Percentiles rank a stretch among this genome's conserved stretches.
Evolutionary conservation across 2,797 vertebrate species (phyloP).

Genomic region (Sebastes ruberrimus): DNA sequence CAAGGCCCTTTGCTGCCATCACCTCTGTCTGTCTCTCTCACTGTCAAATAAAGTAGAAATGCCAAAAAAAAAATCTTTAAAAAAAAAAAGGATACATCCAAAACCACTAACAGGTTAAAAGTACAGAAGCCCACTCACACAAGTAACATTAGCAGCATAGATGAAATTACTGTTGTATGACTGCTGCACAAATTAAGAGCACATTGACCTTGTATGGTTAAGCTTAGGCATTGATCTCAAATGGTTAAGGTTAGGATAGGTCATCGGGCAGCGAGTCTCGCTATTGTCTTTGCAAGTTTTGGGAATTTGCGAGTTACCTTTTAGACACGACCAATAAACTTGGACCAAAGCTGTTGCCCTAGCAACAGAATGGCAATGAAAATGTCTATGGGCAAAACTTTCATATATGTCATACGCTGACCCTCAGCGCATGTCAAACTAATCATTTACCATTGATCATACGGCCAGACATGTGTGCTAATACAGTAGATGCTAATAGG

Average conservation of each 20-base stretch:
- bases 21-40: too few species aligned
- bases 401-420: background rate
- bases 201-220: too few species aligned
- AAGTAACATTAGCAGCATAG: background rate
- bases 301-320: too few species aligned
- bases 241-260: rapidly evolving
- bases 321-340: too few species aligned
- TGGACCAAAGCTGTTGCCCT: too few species aligned
- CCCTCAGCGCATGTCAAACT: rapidly evolving
- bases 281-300: too few species aligned
- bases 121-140: background rate
- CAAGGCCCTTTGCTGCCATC: too few species aligned
- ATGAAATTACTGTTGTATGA: background rate
- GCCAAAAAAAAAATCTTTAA: too few species aligned
- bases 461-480: background rate
- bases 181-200: background rate
- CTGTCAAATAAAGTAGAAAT: too few species aligned
- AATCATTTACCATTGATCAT: background rate
- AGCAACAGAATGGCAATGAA: background rate
- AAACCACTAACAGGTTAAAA: background rate
- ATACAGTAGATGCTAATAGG: background rate
- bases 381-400: background rate
- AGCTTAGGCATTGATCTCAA: rapidly evolving
- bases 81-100: background rate
- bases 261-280: too few species aligned